These are phyloP conservation scores for Panagrolaimus sp. DNA, from an alignment of 1,140 invertebrate species.

Conservation along the genomic window DNA sequence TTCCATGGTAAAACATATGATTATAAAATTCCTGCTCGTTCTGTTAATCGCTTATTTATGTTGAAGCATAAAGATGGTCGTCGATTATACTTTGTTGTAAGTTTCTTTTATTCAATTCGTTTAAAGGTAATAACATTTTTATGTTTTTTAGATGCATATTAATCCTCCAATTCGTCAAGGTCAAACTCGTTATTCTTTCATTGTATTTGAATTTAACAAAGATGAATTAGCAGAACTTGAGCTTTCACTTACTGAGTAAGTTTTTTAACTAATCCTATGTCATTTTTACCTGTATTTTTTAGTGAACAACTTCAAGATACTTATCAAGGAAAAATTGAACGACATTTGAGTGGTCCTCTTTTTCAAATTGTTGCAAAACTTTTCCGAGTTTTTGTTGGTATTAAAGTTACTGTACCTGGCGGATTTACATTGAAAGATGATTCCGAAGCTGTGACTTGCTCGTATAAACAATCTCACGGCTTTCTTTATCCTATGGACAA, in stretches of 20 bases:
- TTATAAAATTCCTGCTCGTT: constrained; percentile 96
- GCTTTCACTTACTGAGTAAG: constrained; percentile 80
- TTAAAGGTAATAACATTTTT: not conserved
- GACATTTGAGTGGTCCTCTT: constrained; percentile 82
- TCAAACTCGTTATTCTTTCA: constrained; percentile 86
- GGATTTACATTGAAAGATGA: constrained; percentile 71
- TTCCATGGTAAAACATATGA: constrained; percentile 99
- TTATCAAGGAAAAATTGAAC: constrained; percentile 84
- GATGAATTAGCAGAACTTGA: constrained; percentile 86
- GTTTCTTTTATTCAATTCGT: not conserved
- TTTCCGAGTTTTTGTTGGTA: constrained; percentile 88
- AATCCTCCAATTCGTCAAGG: constrained; percentile 99
- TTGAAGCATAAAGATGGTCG: constrained; percentile 94
- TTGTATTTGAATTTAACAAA: constrained; percentile 86
- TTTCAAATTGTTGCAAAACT: constrained; percentile 91
- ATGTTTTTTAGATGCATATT: constrained; percentile 71
- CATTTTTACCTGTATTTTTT: constrained; percentile 14
- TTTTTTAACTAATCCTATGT: not conserved
- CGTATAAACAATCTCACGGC: constrained; percentile 94
- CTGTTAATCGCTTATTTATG: constrained; percentile 84
- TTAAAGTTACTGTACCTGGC: constrained; percentile 89
- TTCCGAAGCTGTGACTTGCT: constrained; percentile 67
- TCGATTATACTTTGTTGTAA: constrained; percentile 89
- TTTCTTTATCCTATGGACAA: constrained; percentile 95
- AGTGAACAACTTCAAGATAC: constrained; percentile 80